Conservation (phyloP, 2,888 invertebrate genomes). For the Nomada ruficornis region DNA sequence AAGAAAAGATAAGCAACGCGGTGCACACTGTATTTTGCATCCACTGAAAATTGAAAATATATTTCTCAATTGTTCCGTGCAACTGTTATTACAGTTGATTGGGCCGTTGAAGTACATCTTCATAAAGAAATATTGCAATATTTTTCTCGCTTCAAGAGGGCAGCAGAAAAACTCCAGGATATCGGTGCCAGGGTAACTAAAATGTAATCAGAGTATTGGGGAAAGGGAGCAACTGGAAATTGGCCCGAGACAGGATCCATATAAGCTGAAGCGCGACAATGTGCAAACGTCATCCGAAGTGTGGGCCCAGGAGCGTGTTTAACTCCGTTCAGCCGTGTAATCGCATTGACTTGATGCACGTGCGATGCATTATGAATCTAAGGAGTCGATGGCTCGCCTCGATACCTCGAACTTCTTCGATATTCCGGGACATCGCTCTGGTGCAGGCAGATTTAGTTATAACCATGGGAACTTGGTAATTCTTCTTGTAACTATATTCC, state of each 20-base stretch:
- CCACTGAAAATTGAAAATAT: no score
- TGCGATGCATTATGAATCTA: constrained; percentile 61
- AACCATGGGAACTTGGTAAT: not conserved
- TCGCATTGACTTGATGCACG: constrained; percentile 70
- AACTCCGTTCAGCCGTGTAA: constrained; percentile 74
- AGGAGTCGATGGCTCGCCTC: constrained; percentile 42
- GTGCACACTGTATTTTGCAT: no score
- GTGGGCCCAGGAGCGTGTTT: constrained; percentile 67
- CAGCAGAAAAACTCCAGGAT: not conserved
- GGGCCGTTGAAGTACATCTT: no score
- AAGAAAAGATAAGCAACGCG: no score
- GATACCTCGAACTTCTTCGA: constrained; percentile 27
- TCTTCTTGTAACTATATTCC: not conserved
- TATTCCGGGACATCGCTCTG: not conserved
- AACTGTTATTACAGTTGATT: no score
- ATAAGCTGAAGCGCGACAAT: constrained; percentile 44
- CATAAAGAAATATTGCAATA: no score
- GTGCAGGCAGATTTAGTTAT: constrained; percentile 3
- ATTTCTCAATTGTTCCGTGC: no score
- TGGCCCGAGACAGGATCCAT: constrained; percentile 13
- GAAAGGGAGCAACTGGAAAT: constrained; percentile 20
- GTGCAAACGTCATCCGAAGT: constrained; percentile 56
- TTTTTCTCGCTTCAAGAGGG: no score
- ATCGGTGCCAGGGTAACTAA: not conserved
- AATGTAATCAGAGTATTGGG: constrained; percentile 10